phyloP scores from a whole-genome alignment of 2,888 invertebrate species.

The Lithophane leautieri region DNA sequence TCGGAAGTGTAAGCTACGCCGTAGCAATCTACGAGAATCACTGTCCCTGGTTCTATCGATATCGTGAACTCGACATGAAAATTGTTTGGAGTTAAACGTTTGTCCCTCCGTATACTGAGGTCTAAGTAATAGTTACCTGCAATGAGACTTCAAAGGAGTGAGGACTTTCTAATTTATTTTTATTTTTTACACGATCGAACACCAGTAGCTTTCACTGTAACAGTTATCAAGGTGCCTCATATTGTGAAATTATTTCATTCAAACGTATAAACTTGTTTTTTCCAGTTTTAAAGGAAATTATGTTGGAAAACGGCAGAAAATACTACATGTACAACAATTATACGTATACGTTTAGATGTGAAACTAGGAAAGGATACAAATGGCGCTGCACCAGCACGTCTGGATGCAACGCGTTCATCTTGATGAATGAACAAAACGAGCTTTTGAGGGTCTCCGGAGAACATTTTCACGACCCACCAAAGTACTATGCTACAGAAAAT shows the following conservation, averaged over 20 bases:
- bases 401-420: constrained; percentile 43
- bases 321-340: constrained; percentile 53
- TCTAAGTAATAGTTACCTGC: neutral
- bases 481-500: constrained; percentile 30
- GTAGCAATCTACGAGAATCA: constrained; percentile 4
- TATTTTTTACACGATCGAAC: neutral
- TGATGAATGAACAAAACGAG: constrained; percentile 26
- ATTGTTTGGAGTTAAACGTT: neutral
- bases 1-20: constrained; percentile 7
- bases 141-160: neutral
- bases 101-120: too few species aligned
- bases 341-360: constrained; percentile 45
- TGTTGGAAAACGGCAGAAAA: constrained; percentile 39
- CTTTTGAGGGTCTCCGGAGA: constrained; percentile 28
- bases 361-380: constrained; percentile 25
- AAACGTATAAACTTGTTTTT: neutral
- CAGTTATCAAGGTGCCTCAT: neutral
- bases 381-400: constrained; percentile 62
- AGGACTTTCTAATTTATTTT: neutral
- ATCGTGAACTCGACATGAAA: neutral
- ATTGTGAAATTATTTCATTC: neutral
- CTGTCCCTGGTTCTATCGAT: neutral
- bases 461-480: constrained; percentile 52
- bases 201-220: neutral
- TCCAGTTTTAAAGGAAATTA: constrained; percentile 46